Evolutionary conservation across 2,888 invertebrate species (phyloP), one percentile per base, ranked within the genome.

Genomic region (Gisinianus flammeolus): DNA sequence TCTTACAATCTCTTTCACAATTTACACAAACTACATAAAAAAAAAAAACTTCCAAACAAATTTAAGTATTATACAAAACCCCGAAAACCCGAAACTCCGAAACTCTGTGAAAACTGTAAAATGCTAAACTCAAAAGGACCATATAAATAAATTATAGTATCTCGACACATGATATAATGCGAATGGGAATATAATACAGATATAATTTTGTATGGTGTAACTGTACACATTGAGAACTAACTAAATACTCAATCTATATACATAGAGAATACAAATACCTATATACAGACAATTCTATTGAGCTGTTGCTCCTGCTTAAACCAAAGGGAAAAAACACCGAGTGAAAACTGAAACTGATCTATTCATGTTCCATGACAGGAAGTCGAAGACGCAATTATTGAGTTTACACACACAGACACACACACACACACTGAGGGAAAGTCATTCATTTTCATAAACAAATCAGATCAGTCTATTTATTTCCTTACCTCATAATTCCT

Each of bases 21-120:
- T 71, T 71, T 71, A 71, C 71, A 71, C 56, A 70, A 69, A 44
- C 44, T 24, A 44, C 16, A 6, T 16, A 5, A n/a, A n/a, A n/a
- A n/a, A n/a, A n/a, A n/a, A n/a, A 6, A 58, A 12, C 44, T 69
- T 44, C 69, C 69, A 69, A 69, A 69, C 69, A 69, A 24, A n/a
- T 44, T 44, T 16, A 44, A 44, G 16, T 10, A 44, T n/a, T 10
- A 6, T 1, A 30, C 31, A 22, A 67, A 30, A 30, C 31, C 1
- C 8, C 67, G 31, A 67, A 24, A 8, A 66, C 66, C 16, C 28
- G 28, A 44, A 8, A 44, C 52, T 44, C 52, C 16, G 10, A 12
- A 8, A 44, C 10, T 44, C 52, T 44, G 10, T 44, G 52, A 44
- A 8, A 44, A 8, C 52, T 44, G 16, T 12, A 16, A 12, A 44